Base-by-base conservation (phyloP, 2,888 invertebrate genomes). In the Leptodirus hochenwartii region DNA sequence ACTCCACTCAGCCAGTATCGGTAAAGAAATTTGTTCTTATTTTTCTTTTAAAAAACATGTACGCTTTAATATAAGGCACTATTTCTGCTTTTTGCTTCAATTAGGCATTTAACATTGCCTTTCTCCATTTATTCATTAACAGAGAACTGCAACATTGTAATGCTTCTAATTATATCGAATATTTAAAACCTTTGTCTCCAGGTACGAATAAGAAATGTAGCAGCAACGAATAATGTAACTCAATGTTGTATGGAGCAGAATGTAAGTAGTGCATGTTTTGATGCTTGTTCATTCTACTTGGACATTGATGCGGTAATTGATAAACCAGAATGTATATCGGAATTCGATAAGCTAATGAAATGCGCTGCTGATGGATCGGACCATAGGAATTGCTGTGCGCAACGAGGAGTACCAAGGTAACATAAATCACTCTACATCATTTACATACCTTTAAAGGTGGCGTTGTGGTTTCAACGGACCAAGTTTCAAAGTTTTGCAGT, bases 311-410 rank as follows among this genome's bases (percentile, higher is more conserved):
- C 73, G 28, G 76, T 84, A 25, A 75, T 80, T 50, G 76, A 80
- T 54, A 66, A 71, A 25, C 76, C 79, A 0, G 75, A 80, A 47
- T 85, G 84, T 50, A 69, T 82, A 47, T 66, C 69, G 35, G 84
- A 84, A 54, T 78, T 82, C 47, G 76, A 81, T 49, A 84, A 84
- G 46, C 59, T 84, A 29, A 81, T 84, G 79, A 74, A 71, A 46
- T 85, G 85, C 46, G 82, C 82, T 0, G 78, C 84, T 2, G 76
- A 76, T 42, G 75, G 75, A 4, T 75, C 66, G 41, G 85, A 87
- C 50, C 87, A 87, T 53, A 64, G 84, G 24, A 70, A 72, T 36
- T 87, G 87, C 48, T 87, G 87, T 50, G 73, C 76, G 0, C 71
- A 74, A 12, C 69, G 69, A 56, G 74, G 77, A 25, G 82, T 87